Conservation (phyloP, 2,888 invertebrate species). For the Thysanoteuthis rhombus region DNA sequence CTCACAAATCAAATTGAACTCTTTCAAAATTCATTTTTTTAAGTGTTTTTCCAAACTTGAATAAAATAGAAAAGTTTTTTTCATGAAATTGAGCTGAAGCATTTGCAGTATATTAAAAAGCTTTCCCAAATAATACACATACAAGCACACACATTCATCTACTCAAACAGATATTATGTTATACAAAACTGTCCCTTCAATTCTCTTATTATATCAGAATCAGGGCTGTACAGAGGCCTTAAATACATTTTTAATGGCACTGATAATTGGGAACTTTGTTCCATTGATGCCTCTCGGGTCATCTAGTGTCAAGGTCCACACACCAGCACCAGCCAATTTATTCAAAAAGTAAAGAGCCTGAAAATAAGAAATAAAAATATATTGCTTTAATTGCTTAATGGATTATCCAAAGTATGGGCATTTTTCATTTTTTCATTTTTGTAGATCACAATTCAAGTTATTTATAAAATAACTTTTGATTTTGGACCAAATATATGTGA, state of each 20-base stretch:
- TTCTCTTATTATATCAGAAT: background rate
- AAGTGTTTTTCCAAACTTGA: background rate
- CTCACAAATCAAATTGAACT: background rate
- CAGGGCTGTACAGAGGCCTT: background rate
- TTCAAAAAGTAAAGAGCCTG: background rate
- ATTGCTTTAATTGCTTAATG: background rate
- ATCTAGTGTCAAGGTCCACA: slow-evolving; percentile 43
- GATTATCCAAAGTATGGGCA: background rate
- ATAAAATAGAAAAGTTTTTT: background rate
- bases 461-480: too few species aligned
- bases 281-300: slow-evolving; percentile 37
- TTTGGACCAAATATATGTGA: too few species aligned
- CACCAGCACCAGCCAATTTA: slow-evolving; percentile 40
- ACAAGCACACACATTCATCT: background rate
- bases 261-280: slow-evolving; percentile 37
- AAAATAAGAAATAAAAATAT: background rate
- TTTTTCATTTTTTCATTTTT: too few species aligned
- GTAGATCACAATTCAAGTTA: too few species aligned
- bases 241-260: slow-evolving; percentile 60
- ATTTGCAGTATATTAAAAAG: background rate
- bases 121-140: background rate
- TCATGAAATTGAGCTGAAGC: background rate
- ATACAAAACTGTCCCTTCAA: too few species aligned
- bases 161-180: background rate
- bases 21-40: background rate